These are phyloP conservation scores for Nudaria mundana DNA, from an alignment of 2,888 invertebrate genomes.

Conservation along the genomic window DNA sequence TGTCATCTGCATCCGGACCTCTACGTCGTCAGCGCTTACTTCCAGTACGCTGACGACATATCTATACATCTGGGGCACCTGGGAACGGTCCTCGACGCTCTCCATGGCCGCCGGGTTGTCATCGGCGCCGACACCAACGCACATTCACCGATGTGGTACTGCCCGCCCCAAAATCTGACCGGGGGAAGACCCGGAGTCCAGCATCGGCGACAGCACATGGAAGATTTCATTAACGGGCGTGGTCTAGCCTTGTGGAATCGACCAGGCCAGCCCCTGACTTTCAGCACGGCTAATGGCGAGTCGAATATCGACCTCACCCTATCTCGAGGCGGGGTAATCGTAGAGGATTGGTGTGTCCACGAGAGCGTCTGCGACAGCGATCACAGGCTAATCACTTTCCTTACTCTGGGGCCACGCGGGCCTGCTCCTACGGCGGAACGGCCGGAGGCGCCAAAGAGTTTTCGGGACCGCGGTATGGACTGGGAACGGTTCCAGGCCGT, in stretches of 20 bases:
- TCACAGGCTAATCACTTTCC: constrained; percentile 14
- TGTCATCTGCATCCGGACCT: neutral
- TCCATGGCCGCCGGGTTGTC: constrained; percentile 11
- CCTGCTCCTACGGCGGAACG: too few species aligned
- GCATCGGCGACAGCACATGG: neutral
- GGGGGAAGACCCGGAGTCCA: constrained; percentile 16
- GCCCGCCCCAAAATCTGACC: constrained; percentile 8
- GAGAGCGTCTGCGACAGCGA: too few species aligned
- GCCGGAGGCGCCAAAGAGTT: neutral
- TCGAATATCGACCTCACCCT: too few species aligned
- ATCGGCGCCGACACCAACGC: constrained; percentile 30
- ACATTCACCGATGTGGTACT: constrained; percentile 32
- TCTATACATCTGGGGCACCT: constrained; percentile 5
- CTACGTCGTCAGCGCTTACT: neutral
- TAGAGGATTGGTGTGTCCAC: too few species aligned
- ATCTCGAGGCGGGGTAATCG: too few species aligned
- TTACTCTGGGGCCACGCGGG: neutral
- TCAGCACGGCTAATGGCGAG: too few species aligned
- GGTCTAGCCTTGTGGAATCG: neutral
- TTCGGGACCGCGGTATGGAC: neutral
- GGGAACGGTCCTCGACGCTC: constrained; percentile 5
- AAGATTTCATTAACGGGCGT: neutral
- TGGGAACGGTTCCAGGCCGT: neutral
- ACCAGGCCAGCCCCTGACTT: neutral
- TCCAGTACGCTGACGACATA: constrained; percentile 1